phyloP scores from a whole-genome alignment of 1,140 invertebrate species.

The Micrasema longulum region DNA sequence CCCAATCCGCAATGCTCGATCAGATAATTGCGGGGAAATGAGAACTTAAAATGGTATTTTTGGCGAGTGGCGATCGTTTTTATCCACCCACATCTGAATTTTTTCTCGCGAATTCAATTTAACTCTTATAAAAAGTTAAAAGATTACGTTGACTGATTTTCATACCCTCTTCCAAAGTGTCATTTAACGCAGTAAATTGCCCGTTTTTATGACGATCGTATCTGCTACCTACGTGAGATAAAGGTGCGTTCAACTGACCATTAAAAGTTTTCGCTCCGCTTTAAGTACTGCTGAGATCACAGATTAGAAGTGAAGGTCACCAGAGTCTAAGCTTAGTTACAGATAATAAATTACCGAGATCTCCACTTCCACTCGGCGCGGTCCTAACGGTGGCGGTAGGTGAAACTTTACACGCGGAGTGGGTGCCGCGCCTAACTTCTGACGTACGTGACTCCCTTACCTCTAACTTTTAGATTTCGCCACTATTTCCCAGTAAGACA shows the following conservation, averaged over 20 bases:
- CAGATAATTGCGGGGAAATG: too few relatives aligned
- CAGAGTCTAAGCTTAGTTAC: conserved; percentile 5
- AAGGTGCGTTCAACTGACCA: neutral
- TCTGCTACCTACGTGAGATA: conserved; percentile 8
- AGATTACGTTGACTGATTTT: too few relatives aligned
- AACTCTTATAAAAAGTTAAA: too few relatives aligned
- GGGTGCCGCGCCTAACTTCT: conserved; percentile 32
- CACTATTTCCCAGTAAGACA: conserved; percentile 5
- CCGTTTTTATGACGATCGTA: neutral
- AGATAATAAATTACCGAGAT: conserved; percentile 44
- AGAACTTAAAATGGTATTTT: too few relatives aligned
- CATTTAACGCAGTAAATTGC: too few relatives aligned
- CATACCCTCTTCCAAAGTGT: too few relatives aligned
- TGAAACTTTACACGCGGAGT: conserved; percentile 5
- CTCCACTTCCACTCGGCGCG: conserved; percentile 11
- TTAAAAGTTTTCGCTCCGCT: conserved; percentile 16
- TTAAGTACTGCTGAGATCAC: conserved; percentile 29
- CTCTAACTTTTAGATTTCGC: conserved; percentile 38
- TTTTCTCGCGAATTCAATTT: too few relatives aligned
- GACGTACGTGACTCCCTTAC: conserved; percentile 26
- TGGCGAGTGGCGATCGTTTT: too few relatives aligned
- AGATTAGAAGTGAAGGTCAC: conserved; percentile 39
- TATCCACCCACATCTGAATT: too few relatives aligned
- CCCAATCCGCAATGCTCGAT: neutral
- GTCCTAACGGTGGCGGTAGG: neutral